Conservation (phyloP, 2,888 invertebrate species). For the Synanthedon formicaeformis region DNA sequence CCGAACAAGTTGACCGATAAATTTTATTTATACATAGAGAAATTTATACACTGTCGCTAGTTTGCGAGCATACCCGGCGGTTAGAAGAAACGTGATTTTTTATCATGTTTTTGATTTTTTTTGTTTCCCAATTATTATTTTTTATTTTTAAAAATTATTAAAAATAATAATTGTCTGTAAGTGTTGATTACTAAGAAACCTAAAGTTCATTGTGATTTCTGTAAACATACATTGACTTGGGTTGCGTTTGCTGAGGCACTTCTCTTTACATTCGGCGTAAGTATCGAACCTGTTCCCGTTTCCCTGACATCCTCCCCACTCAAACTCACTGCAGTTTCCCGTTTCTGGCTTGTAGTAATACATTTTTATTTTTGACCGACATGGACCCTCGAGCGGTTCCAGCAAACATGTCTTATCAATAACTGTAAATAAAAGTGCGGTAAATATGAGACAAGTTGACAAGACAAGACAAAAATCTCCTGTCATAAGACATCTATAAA, state of each 20-base stretch:
- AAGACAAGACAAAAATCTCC: no score
- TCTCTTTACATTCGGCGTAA: slow-evolving; percentile 16
- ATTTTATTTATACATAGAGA: no score
- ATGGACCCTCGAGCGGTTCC: slow-evolving; percentile 41
- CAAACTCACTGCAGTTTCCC: slow-evolving; percentile 25
- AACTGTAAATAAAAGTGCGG: slow-evolving; percentile 25
- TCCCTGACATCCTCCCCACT: slow-evolving; percentile 59
- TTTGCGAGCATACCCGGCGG: no score
- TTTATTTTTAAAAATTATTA: no score
- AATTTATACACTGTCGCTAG: no score
- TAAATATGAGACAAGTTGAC: not conserved
- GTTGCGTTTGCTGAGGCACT: slow-evolving; percentile 26
- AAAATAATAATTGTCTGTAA: not conserved
- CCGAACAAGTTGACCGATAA: no score
- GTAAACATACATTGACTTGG: not conserved
- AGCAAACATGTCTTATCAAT: slow-evolving; percentile 34
- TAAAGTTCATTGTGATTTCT: not conserved
- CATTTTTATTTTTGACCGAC: slow-evolving; percentile 39
- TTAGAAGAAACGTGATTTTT: no score
- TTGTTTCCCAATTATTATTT: no score
- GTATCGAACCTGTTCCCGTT: slow-evolving; percentile 50
- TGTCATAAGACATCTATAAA: no score
- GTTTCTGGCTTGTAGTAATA: slow-evolving; percentile 26
- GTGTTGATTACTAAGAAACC: not conserved
- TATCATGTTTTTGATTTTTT: no score